Conservation (phyloP, 1,140 invertebrate species). For the Radopholus similis region DNA sequence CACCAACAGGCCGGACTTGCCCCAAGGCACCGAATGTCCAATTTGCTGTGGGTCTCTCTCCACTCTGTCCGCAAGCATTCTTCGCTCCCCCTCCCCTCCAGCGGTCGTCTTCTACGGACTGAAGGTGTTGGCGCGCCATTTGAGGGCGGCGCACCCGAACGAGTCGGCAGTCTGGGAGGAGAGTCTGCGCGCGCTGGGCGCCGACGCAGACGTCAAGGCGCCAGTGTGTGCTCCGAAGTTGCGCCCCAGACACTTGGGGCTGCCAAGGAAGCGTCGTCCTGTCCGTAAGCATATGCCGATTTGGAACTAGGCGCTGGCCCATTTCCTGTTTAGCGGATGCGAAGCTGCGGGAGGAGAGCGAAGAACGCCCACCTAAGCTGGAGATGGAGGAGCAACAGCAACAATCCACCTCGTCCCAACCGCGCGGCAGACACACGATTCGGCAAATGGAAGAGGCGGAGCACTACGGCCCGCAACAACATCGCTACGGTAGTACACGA, state of each 20-base stretch:
- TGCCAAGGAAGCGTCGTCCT: not conserved
- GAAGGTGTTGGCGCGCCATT: conserved; percentile 19
- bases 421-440: not conserved
- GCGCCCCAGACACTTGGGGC: not conserved
- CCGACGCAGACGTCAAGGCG: not conserved
- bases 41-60: conserved; percentile 32
- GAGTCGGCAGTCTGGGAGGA: conserved; percentile 25
- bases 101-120: conserved; percentile 31
- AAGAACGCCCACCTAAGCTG: not conserved
- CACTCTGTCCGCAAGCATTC: not conserved
- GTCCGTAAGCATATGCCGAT: not conserved
- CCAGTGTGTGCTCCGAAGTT: not conserved
- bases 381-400: not conserved
- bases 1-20: conserved; percentile 22
- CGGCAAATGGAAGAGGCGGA: too few species aligned
- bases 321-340: not conserved
- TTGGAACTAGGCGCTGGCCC: not conserved
- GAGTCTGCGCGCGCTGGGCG: not conserved
- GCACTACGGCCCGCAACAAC: too few species aligned
- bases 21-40: conserved; percentile 25
- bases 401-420: not conserved
- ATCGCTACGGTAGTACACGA: too few species aligned
- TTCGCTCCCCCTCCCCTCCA: conserved; percentile 11
- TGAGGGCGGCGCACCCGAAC: conserved; percentile 27
- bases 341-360: not conserved